Evolutionary conservation across 1,140 invertebrate species (phyloP).

Genomic region (Drosophila micromelanica): DNA sequence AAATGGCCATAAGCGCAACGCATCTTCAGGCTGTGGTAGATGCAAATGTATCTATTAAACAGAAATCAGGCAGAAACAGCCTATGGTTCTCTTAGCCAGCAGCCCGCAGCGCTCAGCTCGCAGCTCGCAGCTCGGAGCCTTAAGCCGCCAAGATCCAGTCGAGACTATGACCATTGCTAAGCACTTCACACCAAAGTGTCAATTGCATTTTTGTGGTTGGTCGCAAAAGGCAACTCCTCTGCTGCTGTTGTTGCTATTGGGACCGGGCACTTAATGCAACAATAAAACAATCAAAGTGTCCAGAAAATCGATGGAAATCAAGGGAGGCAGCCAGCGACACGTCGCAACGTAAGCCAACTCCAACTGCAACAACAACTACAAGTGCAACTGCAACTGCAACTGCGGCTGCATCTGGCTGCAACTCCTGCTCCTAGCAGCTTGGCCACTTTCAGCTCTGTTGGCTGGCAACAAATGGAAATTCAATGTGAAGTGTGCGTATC

Average conservation of each 20-base stretch:
- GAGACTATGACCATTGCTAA: conserved; percentile 62
- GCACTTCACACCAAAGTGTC: conserved; percentile 81
- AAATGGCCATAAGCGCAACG: conserved; percentile 44
- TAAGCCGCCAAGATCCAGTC: conserved; percentile 27
- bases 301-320: conserved; percentile 82
- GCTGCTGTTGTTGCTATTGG: background rate
- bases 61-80: conserved; percentile 66
- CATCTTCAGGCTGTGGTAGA: conserved; percentile 52
- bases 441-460: conserved; percentile 37
- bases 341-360: conserved; percentile 1
- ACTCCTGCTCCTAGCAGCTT: conserved; percentile 10
- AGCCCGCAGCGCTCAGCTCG: conserved; percentile 6
- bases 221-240: conserved; percentile 42
- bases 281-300: conserved; percentile 82
- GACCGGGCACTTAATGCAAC: conserved; percentile 74
- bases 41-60: conserved; percentile 82
- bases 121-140: conserved; percentile 8
- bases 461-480: conserved; percentile 73
- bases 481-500: conserved; percentile 82
- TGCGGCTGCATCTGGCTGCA: background rate
- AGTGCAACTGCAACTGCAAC: conserved; percentile 19
- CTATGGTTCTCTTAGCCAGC: conserved; percentile 14
- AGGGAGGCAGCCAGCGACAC: conserved; percentile 48
- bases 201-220: conserved; percentile 81
- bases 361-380: background rate